Evolutionary conservation across 2,113 vertebrate genomes (phyloP).

Genomic region (Pimephales promelas): DNA sequence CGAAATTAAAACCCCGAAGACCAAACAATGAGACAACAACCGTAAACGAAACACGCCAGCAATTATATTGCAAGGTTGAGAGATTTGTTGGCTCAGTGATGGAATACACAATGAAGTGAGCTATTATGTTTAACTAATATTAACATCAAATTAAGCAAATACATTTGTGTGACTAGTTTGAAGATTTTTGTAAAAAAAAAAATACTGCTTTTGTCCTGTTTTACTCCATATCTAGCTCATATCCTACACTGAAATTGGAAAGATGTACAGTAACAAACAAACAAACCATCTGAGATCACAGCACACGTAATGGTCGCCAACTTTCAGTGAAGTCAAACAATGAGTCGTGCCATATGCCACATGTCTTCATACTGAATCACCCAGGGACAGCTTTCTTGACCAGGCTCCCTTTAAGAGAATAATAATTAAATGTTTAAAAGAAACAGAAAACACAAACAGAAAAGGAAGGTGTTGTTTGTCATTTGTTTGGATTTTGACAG

Average conservation of each 20-base stretch:
- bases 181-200: neutral
- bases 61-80: neutral
- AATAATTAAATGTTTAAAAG: neutral
- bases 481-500: neutral
- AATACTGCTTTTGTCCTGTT: neutral
- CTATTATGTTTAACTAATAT: neutral
- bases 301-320: neutral
- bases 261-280: slow-evolving; percentile 3
- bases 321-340: slow-evolving; percentile 27
- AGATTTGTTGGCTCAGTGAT: neutral
- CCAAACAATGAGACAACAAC: neutral
- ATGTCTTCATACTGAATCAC: slow-evolving; percentile 6
- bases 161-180: neutral
- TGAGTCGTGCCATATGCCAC: slow-evolving; percentile 25
- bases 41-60: neutral
- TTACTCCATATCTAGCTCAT: neutral
- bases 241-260: neutral
- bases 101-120: neutral
- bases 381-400: neutral
- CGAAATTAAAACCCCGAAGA: neutral
- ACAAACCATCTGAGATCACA: slow-evolving; percentile 10
- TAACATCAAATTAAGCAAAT: neutral
- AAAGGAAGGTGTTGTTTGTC: neutral
- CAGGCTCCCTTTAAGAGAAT: neutral
- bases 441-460: neutral